Evolutionary conservation across 2,888 invertebrate species (phyloP).

Genomic region (Strigamia transsilvanica): DNA sequence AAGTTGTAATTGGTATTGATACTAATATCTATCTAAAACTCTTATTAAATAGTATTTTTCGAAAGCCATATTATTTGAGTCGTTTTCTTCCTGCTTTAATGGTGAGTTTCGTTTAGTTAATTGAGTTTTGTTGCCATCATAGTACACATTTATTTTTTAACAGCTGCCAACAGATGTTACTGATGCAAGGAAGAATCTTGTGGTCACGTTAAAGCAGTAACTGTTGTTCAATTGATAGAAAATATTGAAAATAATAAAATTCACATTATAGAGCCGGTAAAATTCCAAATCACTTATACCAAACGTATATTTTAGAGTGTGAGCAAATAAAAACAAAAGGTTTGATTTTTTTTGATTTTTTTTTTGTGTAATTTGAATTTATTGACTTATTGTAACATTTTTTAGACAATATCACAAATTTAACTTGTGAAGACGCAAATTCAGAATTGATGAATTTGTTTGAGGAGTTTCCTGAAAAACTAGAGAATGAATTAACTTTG

Average conservation of each 20-base stretch:
- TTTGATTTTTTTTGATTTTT: background rate
- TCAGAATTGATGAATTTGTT: background rate
- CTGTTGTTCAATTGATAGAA: too few species aligned
- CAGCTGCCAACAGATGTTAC: too few species aligned
- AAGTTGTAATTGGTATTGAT: background rate
- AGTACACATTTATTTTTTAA: too few species aligned
- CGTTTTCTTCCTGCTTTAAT: constrained; percentile 28
- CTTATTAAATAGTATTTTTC: constrained; percentile 22
- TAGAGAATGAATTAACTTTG: background rate
- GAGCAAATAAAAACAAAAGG: background rate
- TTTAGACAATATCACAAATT: background rate
- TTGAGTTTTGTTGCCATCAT: background rate
- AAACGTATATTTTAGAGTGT: background rate
- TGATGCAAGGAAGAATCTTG: too few species aligned
- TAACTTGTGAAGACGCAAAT: background rate
- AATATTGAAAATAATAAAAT: too few species aligned
- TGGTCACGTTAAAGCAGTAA: too few species aligned
- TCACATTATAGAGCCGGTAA: background rate
- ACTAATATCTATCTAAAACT: background rate
- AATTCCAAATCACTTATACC: background rate
- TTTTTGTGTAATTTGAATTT: background rate
- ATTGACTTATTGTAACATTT: background rate
- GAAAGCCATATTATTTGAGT: constrained; percentile 15
- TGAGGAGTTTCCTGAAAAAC: background rate
- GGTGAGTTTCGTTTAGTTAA: background rate